A percentile compares a stretch with the other conserved stretches of the same genome.
Evolutionary conservation across 2,113 vertebrate species (phyloP).

Genomic region (Eupsittula cactorum): DNA sequence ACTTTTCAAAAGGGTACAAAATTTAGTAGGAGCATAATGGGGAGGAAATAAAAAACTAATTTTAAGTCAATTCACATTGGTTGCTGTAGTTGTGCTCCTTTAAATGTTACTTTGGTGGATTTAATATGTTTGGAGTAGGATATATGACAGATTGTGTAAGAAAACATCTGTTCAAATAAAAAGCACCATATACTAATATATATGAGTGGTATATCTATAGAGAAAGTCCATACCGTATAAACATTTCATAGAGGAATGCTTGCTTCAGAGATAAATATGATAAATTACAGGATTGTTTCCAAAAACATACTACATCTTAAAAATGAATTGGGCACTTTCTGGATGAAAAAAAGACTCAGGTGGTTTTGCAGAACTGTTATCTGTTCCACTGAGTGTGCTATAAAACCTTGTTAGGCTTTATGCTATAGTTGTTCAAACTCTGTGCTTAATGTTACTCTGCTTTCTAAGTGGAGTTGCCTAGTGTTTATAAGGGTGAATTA

Average conservation of each 20-base stretch:
- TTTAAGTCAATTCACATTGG: neutral
- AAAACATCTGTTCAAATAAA: constrained; percentile 14
- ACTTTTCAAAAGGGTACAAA: neutral
- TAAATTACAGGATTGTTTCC: neutral
- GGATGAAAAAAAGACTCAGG: neutral
- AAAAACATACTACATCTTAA: neutral
- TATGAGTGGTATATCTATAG: neutral
- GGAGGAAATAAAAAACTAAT: neutral
- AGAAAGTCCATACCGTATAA: neutral
- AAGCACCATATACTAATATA: neutral
- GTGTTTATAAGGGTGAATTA: neutral
- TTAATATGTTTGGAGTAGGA: neutral
- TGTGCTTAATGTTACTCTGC: neutral
- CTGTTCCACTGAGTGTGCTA: neutral
- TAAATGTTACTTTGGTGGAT: neutral
- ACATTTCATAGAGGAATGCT: neutral
- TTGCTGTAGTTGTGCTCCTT: neutral
- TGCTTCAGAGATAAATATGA: neutral
- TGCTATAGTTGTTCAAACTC: neutral
- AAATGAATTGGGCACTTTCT: neutral
- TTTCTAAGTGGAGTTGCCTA: neutral
- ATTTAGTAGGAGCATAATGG: neutral
- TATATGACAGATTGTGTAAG: neutral
- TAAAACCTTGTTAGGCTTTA: neutral
- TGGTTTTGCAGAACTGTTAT: neutral